Conservation (phyloP, 2,888 invertebrate species). For the Cynaeus angustus region DNA sequence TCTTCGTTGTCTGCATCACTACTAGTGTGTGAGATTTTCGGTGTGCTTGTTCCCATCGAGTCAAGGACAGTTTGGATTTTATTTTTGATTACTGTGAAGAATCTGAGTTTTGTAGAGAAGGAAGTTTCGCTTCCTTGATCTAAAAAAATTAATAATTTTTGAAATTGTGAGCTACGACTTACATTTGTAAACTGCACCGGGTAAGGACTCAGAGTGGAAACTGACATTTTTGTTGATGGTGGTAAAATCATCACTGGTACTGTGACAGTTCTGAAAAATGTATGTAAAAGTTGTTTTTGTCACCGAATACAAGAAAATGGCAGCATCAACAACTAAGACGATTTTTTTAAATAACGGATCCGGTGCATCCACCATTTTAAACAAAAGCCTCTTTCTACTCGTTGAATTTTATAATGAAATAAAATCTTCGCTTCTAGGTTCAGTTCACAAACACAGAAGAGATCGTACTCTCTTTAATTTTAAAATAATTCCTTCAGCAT, state of each 20-base stretch:
- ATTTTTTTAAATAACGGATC: too few species aligned
- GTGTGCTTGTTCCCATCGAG: constrained; percentile 37
- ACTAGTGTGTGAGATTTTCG: not conserved
- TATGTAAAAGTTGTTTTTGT: too few species aligned
- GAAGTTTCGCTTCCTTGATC: constrained; percentile 12
- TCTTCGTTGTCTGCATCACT: constrained; percentile 47
- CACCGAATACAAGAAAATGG: too few species aligned
- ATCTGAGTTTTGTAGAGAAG: not conserved
- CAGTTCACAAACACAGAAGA: too few species aligned
- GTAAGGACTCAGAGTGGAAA: constrained; percentile 20
- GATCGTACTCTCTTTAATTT: too few species aligned
- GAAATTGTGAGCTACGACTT: not conserved
- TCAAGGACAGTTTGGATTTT: constrained; percentile 39
- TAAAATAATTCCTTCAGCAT: too few species aligned
- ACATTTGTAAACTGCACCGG: constrained; percentile 17
- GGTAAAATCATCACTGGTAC: constrained; percentile 17
- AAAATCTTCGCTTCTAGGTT: too few species aligned
- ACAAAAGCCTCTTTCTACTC: too few species aligned
- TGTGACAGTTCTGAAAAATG: too few species aligned
- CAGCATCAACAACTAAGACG: too few species aligned
- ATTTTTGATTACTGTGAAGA: constrained; percentile 14
- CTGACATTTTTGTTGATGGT: constrained; percentile 33
- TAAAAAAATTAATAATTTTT: not conserved
- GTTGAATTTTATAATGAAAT: too few species aligned
- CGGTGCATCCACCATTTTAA: too few species aligned